Base-by-base conservation (phyloP, 2,888 invertebrate species). In the Hyppa rectilinea region DNA sequence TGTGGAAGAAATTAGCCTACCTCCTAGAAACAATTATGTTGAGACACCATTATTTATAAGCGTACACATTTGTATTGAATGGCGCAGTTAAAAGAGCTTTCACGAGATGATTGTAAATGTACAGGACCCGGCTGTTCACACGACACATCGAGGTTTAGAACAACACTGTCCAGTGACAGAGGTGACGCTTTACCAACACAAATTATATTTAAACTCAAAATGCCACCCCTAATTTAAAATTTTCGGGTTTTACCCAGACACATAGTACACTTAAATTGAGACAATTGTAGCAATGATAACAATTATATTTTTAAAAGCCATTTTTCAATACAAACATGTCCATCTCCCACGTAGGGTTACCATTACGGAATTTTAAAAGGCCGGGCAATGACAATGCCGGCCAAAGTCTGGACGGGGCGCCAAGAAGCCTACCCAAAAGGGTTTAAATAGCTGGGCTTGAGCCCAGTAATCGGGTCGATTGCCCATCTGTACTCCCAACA, bases 41-140 rank as follows among this genome's bases (percentile, higher is more conserved):
- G 0, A 20, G n/a, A 29, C 56, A 59, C 5, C 4, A 49, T 50
- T 26, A 47, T 47, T 23, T 23, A 10, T 29, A 12, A 3, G 14
- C 31, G 26, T 49, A 38, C 31, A 7, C 69, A 34, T 71, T 49
- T 38, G 31, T 47, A 69, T 36, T 10, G 36, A 23, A 50, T 3
- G 4, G 50, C 31, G 0, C 10, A 26, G 0, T 7, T 55, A 14
- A n/a, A 14, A 9, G 36, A 36, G 20, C 2, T 4, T 23, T 36
- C 23, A 55, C 5, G 17, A 56, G 17, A n/a, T n/a, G n/a, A n/a
- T n/a, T n/a, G n/a, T 45, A 2, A 0, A 43, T 9, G 0, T 45
- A 45, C 2, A n/a, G 43, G 20, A 45, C n/a, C 43, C 12, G 47
- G 12, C 4, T 23, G 23, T 12, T 47, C 12, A 12, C 26, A 5